phyloP scores from a whole-genome alignment of 2,797 vertebrate genomes.

The Falco biarmicus region DNA sequence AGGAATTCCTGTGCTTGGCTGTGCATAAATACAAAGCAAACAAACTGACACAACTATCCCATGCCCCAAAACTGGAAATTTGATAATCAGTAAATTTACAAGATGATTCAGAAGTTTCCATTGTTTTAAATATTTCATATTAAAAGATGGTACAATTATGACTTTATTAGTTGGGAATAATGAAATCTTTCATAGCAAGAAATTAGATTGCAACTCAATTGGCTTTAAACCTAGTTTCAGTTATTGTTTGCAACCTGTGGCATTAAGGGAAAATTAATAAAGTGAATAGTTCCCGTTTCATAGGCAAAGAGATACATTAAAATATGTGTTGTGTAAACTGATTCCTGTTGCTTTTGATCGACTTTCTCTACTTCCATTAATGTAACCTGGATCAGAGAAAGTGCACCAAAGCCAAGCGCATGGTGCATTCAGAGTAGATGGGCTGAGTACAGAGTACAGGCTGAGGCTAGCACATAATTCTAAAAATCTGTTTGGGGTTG shows the following conservation, averaged over 20 bases:
- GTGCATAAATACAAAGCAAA: not conserved
- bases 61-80: not conserved
- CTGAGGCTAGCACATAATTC: not conserved
- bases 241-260: not conserved
- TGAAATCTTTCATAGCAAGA: not conserved
- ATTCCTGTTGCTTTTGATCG: conserved; percentile 1
- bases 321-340: not conserved
- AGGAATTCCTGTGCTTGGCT: not conserved
- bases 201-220: not conserved
- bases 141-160: not conserved
- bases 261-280: not conserved
- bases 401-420: not conserved
- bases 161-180: not conserved
- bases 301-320: not conserved
- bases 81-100: not conserved
- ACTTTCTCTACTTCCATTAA: not conserved
- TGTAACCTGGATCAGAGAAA: not conserved
- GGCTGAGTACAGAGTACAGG: not conserved
- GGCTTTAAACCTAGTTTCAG: not conserved
- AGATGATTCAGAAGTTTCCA: not conserved
- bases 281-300: not conserved
- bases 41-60: not conserved
- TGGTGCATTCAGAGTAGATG: not conserved
- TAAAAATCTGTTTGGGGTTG: not conserved
- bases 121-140: not conserved